These are phyloP conservation scores for Melanotaenia maccullochi DNA, from an alignment of 2,797 vertebrate species.

Conservation along the genomic window DNA sequence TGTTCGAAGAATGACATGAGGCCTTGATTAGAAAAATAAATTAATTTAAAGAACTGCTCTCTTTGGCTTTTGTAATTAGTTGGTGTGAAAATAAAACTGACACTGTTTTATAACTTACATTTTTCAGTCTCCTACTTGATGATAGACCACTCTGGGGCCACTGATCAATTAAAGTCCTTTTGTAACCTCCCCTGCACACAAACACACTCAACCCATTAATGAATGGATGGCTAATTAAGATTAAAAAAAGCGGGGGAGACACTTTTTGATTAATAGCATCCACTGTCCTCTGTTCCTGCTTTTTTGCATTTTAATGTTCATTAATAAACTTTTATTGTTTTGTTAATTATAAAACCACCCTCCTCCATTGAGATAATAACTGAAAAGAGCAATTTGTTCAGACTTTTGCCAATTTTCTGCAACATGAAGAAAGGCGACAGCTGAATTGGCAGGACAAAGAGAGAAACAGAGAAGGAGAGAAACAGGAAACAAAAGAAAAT, in stretches of 20 bases:
- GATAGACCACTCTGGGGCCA: constrained; percentile 91
- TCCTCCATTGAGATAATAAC: constrained; percentile 89
- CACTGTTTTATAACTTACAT: constrained; percentile 79
- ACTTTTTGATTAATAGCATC: constrained; percentile 92
- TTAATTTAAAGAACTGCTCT: constrained; percentile 42
- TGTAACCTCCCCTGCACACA: constrained; percentile 87
- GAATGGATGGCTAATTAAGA: constrained; percentile 97
- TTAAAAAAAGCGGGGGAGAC: constrained; percentile 92
- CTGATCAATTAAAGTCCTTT: constrained; percentile 94
- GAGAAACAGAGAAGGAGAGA: constrained; percentile 27
- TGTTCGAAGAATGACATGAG: constrained; percentile 31
- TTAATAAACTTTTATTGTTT: constrained; percentile 99
- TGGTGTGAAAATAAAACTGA: constrained; percentile 78
- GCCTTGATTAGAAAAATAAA: constrained; percentile 32
- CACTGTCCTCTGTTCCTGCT: constrained; percentile 85
- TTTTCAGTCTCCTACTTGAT: constrained; percentile 80
- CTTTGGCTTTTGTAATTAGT: constrained; percentile 71
- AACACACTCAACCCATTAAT: constrained; percentile 93
- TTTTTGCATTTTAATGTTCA: constrained; percentile 99
- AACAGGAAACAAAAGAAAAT: constrained; percentile 32
- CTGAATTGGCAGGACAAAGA: constrained; percentile 36
- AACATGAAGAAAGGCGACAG: constrained; percentile 67
- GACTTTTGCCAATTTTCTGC: constrained; percentile 68
- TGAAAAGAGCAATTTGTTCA: constrained; percentile 75
- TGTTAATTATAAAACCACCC: constrained; percentile 94